phyloP scores from a whole-genome alignment of 2,113 vertebrate species.

The Ahaetulla prasina region DNA sequence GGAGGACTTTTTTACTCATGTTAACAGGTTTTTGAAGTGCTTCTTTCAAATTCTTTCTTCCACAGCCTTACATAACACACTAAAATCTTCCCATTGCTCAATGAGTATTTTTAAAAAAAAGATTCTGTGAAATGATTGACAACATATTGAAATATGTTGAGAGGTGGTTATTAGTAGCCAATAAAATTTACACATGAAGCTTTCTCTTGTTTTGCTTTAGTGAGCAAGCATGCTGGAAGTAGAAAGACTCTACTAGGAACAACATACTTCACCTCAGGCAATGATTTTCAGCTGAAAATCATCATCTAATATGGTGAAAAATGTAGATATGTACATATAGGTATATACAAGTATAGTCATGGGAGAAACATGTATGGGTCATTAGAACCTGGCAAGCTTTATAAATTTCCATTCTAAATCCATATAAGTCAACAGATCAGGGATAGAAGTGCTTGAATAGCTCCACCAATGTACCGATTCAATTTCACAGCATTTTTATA shows the following conservation, averaged over 20 bases:
- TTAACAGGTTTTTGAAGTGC: not conserved
- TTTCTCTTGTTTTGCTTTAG: not conserved
- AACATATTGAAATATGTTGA: slow-evolving; percentile 31
- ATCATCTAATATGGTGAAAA: not conserved
- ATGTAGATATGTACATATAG: not conserved
- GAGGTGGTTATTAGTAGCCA: slow-evolving; percentile 16
- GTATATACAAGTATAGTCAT: not conserved
- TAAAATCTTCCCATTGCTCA: slow-evolving; percentile 10
- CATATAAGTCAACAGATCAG: not conserved
- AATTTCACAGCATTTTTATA: not conserved
- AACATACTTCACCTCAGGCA: not conserved
- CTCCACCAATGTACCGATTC: not conserved
- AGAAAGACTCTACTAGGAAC: slow-evolving; percentile 35
- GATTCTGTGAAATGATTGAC: not conserved
- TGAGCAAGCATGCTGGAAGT: slow-evolving; percentile 17
- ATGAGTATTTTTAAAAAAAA: not conserved
- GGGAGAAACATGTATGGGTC: not conserved
- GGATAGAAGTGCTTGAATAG: not conserved
- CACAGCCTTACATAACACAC: not conserved
- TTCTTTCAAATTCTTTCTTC: not conserved
- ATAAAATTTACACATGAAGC: slow-evolving; percentile 18
- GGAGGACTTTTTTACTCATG: not conserved
- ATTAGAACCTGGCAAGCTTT: not conserved
- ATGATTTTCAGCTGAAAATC: not conserved
- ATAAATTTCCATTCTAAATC: not conserved